Evolutionary conservation across 2,797 vertebrate genomes (phyloP).

Genomic region (Catharus ustulatus): DNA sequence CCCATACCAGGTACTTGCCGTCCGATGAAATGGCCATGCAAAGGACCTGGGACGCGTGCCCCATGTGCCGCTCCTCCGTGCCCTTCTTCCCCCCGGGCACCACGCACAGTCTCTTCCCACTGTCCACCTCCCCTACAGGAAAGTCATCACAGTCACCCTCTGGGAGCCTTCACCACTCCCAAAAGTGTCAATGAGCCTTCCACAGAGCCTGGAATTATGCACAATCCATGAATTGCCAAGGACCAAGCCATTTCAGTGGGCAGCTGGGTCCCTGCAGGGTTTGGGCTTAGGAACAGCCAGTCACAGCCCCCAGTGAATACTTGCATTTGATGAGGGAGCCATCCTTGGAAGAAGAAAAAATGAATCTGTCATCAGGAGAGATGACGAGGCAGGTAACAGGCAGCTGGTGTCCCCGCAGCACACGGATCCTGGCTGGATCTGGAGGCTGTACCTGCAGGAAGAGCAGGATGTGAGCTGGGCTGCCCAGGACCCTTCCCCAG

Average conservation of each 20-base stretch:
- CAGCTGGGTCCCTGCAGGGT: neutral
- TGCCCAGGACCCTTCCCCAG: neutral
- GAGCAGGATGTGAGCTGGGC: neutral
- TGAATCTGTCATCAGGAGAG: constrained; percentile 86
- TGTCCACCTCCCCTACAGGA: constrained; percentile 88
- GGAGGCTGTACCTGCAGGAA: constrained; percentile 83
- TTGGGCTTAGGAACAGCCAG: neutral
- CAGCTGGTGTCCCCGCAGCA: constrained; percentile 92
- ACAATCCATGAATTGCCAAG: fast-evolving
- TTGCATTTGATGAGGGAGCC: constrained; percentile 95
- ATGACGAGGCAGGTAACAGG: constrained; percentile 91
- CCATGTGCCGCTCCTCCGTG: constrained; percentile 79
- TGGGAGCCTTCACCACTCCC: neutral
- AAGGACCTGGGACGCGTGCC: constrained; percentile 87
- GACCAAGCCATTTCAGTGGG: neutral
- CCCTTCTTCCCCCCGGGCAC: constrained; percentile 88
- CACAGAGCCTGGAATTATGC: neutral
- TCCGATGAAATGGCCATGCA: constrained; percentile 94
- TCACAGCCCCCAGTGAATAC: constrained; percentile 12
- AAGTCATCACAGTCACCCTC: neutral
- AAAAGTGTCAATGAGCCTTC: neutral
- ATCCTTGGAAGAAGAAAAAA: constrained; percentile 94
- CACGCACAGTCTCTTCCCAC: constrained; percentile 86
- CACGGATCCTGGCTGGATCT: constrained; percentile 79
- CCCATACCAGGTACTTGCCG: constrained; percentile 90